Base-by-base conservation (phyloP, 53 echinoderm and acorn worm genomes). In the Apostichopus leukothele region DNA sequence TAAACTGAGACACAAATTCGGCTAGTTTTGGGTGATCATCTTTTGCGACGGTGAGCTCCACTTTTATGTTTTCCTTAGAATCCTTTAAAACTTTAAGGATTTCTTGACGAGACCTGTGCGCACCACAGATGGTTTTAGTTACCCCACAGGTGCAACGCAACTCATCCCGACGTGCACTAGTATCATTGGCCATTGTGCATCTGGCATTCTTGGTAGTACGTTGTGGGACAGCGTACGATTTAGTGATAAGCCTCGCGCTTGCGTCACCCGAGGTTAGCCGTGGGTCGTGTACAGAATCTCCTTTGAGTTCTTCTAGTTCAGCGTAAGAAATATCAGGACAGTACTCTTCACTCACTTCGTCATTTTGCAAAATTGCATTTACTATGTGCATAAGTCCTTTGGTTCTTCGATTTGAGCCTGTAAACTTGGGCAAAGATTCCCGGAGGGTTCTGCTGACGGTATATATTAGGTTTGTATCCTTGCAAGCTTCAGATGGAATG, bases 1-100 rank as follows among this genome's bases (percentile, higher is more conserved):
- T 85, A n/a, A 85, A 85, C 60, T 13, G 8, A 10, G 85, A 66
- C 13, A 85, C 85, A 85, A 85, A 85, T 67, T 85, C 85, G 10
- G 85, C 85, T 16, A 85, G 63, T 50, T 85, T 14, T 4, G 85
- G 85, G 7, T 84, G 60, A 27, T 84, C 63, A 8, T 84, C 63
- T 63, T 84, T 84, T 18, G 20, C 23, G 3, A 84, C 19, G 0
- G 60, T 84, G 14, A 84, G 26, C 26, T 84, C 84, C 27, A 84
- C 84, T 63, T 84, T 84, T 0, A 85, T 85, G 67, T 85, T 85
- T 60, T 85, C 67, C 26, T 66, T 20, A 23, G 85, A 85, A 67
- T 85, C 85, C 50, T 85, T 85, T 50, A 85, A 63, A 50, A 85
- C 85, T 60, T 85, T 85, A 10, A 85, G 61, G 67, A 85, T 50